Percentiles rank a stretch among this genome's conserved stretches.
phyloP scores from a whole-genome alignment of 1,140 invertebrate species.

The Drosophila auraria region DNA sequence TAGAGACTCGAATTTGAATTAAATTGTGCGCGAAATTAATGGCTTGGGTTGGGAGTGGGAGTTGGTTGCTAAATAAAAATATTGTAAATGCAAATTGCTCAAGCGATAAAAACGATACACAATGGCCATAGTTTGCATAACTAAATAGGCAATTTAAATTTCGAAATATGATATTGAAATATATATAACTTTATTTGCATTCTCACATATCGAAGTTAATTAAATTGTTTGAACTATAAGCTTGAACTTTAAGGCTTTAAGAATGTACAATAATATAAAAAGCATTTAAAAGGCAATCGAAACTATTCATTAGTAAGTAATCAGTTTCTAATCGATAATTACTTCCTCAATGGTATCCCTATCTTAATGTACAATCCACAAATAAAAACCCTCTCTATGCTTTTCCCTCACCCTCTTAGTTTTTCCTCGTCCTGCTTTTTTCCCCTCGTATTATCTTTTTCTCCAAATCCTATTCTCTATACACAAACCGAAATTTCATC shows the following conservation, averaged over 20 bases:
- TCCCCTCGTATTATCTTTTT: not conserved
- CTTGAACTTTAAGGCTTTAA: not conserved
- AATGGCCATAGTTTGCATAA: conserved; percentile 23
- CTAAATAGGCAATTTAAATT: conserved; percentile 12
- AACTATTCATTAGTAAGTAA: not conserved
- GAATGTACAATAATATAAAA: not conserved
- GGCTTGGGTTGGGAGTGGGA: conserved; percentile 9
- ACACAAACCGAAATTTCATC: conserved; percentile 26
- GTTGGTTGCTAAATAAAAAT: conserved; percentile 5
- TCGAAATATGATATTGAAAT: not conserved
- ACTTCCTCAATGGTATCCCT: not conserved
- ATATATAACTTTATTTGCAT: not conserved
- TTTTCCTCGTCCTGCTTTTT: not conserved
- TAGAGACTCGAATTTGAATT: conserved; percentile 37
- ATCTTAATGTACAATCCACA: conserved; percentile 12
- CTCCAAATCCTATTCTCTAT: conserved; percentile 26
- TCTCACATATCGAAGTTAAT: not conserved
- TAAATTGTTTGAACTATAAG: not conserved
- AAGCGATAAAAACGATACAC: conserved; percentile 7
- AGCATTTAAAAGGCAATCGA: not conserved
- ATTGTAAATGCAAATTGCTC: conserved; percentile 20
- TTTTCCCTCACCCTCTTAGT: too few relatives aligned
- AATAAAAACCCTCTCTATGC: not conserved
- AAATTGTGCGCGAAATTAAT: conserved; percentile 61
- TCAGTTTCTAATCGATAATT: conserved; percentile 1